phyloP scores from a whole-genome alignment of 2,113 vertebrate genomes.

The Poeciliopsis occidentalis region DNA sequence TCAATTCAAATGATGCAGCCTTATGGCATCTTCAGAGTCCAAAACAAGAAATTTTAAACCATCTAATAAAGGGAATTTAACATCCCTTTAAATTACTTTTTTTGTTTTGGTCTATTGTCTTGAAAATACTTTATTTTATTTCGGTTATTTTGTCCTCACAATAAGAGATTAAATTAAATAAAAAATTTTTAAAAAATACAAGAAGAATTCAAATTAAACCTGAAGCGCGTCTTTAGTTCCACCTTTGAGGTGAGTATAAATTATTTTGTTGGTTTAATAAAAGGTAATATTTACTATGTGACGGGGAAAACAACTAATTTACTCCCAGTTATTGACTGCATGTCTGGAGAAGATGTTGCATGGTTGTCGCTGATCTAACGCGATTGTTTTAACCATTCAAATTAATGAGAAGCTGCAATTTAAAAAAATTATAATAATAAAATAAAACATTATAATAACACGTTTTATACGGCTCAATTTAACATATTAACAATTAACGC shows the following conservation, averaged over 20 bases:
- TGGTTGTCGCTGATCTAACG: neutral
- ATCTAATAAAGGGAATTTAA: neutral
- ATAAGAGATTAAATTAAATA: too few species aligned
- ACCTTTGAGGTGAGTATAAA: constrained; percentile 62
- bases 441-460: too few species aligned
- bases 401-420: neutral
- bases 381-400: neutral
- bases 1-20: neutral
- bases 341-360: neutral
- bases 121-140: constrained; percentile 7
- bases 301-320: neutral
- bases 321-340: constrained; percentile 1
- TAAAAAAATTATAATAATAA: neutral
- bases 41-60: neutral
- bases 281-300: neutral
- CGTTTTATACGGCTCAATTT: neutral
- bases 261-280: constrained; percentile 42
- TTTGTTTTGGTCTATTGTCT: constrained; percentile 1
- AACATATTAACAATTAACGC: neutral
- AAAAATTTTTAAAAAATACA: too few species aligned
- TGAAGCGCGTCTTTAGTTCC: constrained; percentile 28
- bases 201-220: constrained; percentile 7
- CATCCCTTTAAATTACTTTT: neutral
- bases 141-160: too few species aligned
- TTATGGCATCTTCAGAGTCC: neutral